Conservation (phyloP, 1,140 invertebrate species). For the Scaptodrosophila lebanonensis region DNA sequence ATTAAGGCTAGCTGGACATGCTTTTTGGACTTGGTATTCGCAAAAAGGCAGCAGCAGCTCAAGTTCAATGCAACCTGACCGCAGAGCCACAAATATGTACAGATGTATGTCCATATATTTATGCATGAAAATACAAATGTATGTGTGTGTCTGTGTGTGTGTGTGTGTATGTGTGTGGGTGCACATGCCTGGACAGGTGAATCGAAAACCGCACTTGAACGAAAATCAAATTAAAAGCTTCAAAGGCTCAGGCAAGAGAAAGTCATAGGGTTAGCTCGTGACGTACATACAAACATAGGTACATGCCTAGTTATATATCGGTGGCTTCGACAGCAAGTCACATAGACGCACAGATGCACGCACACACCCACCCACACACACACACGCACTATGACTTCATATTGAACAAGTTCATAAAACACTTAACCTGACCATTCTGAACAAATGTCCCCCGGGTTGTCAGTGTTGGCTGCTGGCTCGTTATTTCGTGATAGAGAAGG, state of each 20-base stretch:
- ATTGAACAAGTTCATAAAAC: conserved; percentile 74
- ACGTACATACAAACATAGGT: too few species aligned
- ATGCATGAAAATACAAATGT: conserved; percentile 2
- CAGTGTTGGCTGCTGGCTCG: conserved; percentile 26
- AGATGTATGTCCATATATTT: neutral
- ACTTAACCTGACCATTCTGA: conserved; percentile 67
- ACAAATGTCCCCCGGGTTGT: conserved; percentile 52
- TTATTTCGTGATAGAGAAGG: too few species aligned
- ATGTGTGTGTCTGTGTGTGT: neutral
- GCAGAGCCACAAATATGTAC: conserved; percentile 14
- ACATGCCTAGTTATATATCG: too few species aligned
- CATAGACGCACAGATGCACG: too few species aligned
- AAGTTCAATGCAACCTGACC: conserved; percentile 42
- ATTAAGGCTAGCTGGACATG: conserved; percentile 26
- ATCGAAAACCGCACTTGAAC: conserved; percentile 67
- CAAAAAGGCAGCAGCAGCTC: conserved; percentile 7
- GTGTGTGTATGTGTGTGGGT: neutral
- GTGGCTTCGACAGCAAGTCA: too few species aligned
- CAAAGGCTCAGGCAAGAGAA: conserved; percentile 54
- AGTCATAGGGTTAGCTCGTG: conserved; percentile 10
- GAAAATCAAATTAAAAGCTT: conserved; percentile 75
- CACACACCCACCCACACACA: conserved; percentile 28
- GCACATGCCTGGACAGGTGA: neutral
- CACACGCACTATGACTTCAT: conserved; percentile 47
- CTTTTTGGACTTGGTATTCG: too few species aligned